Percentiles rank a stretch among this genome's conserved stretches.
These are phyloP conservation scores for Polymixis flavicincta DNA, from an alignment of 2,888 invertebrate species.

Conservation along the genomic window DNA sequence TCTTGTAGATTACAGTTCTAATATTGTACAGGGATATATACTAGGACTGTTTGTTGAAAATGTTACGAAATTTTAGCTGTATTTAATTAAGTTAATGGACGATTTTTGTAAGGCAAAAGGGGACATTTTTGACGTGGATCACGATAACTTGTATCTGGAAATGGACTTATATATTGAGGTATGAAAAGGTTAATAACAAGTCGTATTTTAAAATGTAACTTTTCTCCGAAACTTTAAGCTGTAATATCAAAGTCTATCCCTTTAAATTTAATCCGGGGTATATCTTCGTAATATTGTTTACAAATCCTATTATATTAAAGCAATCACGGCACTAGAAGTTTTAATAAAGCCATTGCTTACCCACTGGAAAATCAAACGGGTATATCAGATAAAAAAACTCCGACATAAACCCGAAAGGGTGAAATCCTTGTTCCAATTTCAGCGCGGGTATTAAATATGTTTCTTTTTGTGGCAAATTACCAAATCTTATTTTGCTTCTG, in stretches of 20 bases:
- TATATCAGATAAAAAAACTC: conserved; percentile 91
- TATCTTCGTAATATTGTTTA: not conserved
- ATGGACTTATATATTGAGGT: not conserved
- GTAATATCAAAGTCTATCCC: not conserved
- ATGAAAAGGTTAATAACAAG: not conserved
- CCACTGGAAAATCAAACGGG: conserved; percentile 92
- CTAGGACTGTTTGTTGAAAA: conserved; percentile 21
- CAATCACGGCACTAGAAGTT: conserved; percentile 29
- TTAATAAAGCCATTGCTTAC: conserved; percentile 82
- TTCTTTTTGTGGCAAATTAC: conserved; percentile 85
- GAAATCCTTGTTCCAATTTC: conserved; percentile 91
- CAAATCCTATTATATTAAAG: conserved; percentile 7
- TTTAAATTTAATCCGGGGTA: not conserved
- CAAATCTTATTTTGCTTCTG: conserved; percentile 87
- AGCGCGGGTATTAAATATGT: conserved; percentile 89
- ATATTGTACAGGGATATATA: conserved; percentile 9
- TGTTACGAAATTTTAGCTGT: not conserved
- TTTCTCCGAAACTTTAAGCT: not conserved
- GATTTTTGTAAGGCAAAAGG: not conserved
- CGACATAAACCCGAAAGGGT: conserved; percentile 92
- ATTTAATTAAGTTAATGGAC: conserved; percentile 29
- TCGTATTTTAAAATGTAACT: not conserved
- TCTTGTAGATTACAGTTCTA: conserved; percentile 39
- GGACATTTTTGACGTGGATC: not conserved
- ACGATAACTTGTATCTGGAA: not conserved